These are phyloP conservation scores for Acanthosepion esculentum DNA, from an alignment of 2,888 invertebrate species.

Conservation along the genomic window DNA sequence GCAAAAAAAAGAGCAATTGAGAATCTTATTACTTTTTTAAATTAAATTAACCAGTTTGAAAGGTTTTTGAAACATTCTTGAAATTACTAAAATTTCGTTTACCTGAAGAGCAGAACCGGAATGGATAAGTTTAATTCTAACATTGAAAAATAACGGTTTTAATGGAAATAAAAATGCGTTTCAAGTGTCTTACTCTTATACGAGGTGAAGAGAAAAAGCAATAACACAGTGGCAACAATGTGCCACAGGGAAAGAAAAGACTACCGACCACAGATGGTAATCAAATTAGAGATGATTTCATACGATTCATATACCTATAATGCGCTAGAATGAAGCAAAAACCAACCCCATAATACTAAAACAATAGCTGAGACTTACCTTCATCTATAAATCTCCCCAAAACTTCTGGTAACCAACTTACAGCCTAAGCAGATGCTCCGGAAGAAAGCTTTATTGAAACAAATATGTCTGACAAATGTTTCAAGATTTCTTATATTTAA, in stretches of 20 bases:
- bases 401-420: conserved; percentile 22
- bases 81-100: not conserved
- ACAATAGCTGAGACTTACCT: not conserved
- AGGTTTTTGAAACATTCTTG: not conserved
- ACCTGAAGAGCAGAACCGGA: not conserved
- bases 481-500: not conserved
- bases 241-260: conserved; percentile 38
- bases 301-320: not conserved
- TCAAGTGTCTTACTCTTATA: not conserved
- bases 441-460: conserved; percentile 22
- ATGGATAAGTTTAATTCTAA: not conserved
- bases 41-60: not conserved
- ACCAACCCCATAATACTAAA: not conserved
- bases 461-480: conserved; percentile 15
- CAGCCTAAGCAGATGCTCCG: conserved; percentile 22
- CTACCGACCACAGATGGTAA: conserved; percentile 40
- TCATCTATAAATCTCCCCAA: conserved; percentile 23
- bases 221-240: not conserved
- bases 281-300: not conserved
- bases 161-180: not conserved
- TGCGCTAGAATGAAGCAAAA: not conserved
- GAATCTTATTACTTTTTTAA: not conserved
- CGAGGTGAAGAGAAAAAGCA: not conserved
- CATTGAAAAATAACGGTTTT: conserved; percentile 4
- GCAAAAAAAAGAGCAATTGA: not conserved